These are phyloP conservation scores for Tragelaphus strepsiceros DNA, from an alignment of 2,113 vertebrate genomes.

Conservation along the genomic window DNA sequence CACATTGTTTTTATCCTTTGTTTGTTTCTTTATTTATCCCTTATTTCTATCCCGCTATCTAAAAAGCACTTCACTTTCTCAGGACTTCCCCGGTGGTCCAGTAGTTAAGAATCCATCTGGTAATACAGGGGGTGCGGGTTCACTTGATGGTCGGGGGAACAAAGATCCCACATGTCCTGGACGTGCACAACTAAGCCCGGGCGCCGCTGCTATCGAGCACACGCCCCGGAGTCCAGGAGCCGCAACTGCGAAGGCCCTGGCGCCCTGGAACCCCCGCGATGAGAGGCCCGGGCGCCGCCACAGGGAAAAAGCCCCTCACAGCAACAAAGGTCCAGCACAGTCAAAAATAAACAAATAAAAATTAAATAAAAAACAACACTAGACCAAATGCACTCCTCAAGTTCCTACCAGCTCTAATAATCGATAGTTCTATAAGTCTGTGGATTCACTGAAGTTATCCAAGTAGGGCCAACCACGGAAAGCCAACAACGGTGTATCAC, in stretches of 20 bases:
- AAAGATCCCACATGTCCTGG: neutral
- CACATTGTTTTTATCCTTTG: too few relatives aligned
- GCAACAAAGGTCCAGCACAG: neutral
- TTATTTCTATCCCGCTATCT: neutral
- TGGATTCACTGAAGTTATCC: neutral
- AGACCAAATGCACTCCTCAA: neutral
- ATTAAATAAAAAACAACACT: neutral
- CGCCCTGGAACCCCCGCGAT: neutral
- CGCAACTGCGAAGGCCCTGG: neutral
- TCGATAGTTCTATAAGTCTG: neutral
- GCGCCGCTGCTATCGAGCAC: neutral
- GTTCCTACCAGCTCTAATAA: neutral
- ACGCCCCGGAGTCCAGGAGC: neutral
- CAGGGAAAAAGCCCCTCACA: neutral
- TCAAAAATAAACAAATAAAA: neutral
- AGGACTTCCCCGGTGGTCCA: neutral
- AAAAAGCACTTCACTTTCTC: neutral
- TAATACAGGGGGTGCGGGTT: neutral
- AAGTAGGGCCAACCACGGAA: neutral
- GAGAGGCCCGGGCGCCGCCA: accelerated
- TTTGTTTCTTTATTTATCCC: neutral
- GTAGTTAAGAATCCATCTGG: neutral
- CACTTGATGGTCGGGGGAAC: neutral
- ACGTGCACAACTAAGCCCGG: neutral
- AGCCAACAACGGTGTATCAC: neutral